Evolutionary conservation across 2,797 vertebrate genomes (phyloP).

Genomic region (Peromyscus nudipes): DNA sequence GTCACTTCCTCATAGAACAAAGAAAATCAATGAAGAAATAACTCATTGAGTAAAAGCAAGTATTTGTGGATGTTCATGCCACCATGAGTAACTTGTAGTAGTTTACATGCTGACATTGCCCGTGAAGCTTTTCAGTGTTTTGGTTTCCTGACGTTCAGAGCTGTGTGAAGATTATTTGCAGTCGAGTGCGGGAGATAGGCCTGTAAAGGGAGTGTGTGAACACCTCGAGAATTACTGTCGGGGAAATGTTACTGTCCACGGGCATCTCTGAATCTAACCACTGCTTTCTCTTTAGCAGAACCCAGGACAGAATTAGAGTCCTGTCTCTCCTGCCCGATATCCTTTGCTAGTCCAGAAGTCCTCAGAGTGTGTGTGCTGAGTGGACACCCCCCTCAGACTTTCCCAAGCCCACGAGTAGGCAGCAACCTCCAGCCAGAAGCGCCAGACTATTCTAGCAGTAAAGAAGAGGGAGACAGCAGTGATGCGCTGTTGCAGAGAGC

Average conservation of each 20-base stretch:
- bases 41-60: background rate
- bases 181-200: background rate
- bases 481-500: background rate
- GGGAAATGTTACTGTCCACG: background rate
- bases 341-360: background rate
- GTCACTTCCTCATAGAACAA: background rate
- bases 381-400: background rate
- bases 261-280: constrained; percentile 31
- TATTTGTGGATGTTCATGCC: background rate
- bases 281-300: constrained; percentile 66
- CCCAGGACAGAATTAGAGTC: constrained; percentile 43
- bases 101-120: too few relatives aligned
- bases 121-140: background rate
- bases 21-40: background rate
- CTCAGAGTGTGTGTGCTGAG: background rate
- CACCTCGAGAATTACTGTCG: background rate
- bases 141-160: background rate
- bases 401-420: background rate
- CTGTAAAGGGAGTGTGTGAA: background rate
- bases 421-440: background rate
- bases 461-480: background rate
- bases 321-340: background rate
- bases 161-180: background rate
- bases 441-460: background rate
- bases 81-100: background rate